Evolutionary conservation across 2,888 invertebrate genomes (phyloP), one percentile per base, ranked within the genome.

Genomic region (Heteromurus nitidus): DNA sequence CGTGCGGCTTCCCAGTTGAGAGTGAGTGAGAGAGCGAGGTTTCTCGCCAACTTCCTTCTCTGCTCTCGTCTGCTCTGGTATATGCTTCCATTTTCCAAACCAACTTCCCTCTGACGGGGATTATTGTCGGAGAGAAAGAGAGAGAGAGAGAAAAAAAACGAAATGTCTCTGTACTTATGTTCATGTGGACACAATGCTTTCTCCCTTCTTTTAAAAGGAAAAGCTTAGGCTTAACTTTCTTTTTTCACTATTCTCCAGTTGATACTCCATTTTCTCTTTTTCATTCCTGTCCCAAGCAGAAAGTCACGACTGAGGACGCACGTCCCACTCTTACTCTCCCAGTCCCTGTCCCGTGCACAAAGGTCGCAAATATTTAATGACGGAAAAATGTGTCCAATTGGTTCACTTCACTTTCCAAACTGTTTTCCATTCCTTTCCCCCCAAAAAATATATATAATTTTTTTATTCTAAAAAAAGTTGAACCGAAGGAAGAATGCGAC

Each of bases 301-400:
- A n/a, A n/a, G n/a, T n/a, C n/a, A n/a, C n/a, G n/a, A n/a, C n/a
- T n/a, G n/a, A n/a, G n/a, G n/a, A n/a, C n/a, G n/a, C n/a, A n/a
- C n/a, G n/a, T 36, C 36, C 7, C 53, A 65, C 50, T 62, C 62
- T 62, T 44, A 36, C 62, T 24, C 55, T 24, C 28, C 1, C 3
- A 5, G 3, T 28, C 26, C 7, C 28, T 26, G 26, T 28, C 24
- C 58, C 28, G 18, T 9, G 62, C n/a, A 30, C 62, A 64, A 13
- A 55, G 31, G 11, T 47, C 47, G 16, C 72, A 72, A 80, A 80
- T 80, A 80, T 80, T 80, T 80, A 62, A 80, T 80, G 80, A 72
- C 22, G 67, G 65, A 42, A 72, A 70, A 72, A 64, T 67, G 77
- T 67, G 31, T n/a, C 22, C 18, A 62, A 65, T 65, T 36, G 65